Base-by-base conservation (phyloP, 2,113 vertebrate genomes). In the Saguinus imperator region DNA sequence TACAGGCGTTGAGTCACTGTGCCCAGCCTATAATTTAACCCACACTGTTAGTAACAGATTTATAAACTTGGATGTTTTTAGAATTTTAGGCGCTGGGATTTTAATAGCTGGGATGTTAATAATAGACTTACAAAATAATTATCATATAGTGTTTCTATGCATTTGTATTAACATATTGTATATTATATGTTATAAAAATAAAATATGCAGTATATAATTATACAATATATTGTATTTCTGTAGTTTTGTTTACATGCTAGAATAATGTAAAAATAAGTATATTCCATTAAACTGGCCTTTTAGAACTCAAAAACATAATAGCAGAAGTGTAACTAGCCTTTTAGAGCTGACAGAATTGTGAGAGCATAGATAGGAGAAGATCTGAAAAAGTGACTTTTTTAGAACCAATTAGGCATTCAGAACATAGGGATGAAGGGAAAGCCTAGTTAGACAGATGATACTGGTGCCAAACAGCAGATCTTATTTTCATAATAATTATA, bases 401-500 rank as follows among this genome's bases (percentile, higher is more conserved):
- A 82, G 23, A 50, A 76, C 20, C 11, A 89, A 0, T 85, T 20
- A 40, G 29, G 13, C 88, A 16, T 94, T 96, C 8, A 89, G 27
- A 10, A 94, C 18, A 17, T 52, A 72, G 35, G 21, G 27, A 50
- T 95, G 32, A 87, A 86, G 48, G 82, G 14, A 83, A 83, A 90
- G 18, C 64, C 17, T 83, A 43, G 57, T 50, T 61, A 91, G 57
- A 88, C 64, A 91, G 57, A 50, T 89, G 81, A 55, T 89, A 21
- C 37, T 89, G 64, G 8, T 92, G 14, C 32, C 45, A 94, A 61
- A 94, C 43, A 92, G 64, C 13, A 93, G 43, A 32, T 80, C 21
- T 97, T 94, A 61, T 66, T 96, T 97, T 87, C 50, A 43, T 84
- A 64, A 81, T 16, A 75, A 25, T 57, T 79, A 48, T 73, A 10